These are phyloP conservation scores for Drosophila bunnanda DNA, from an alignment of 2,888 invertebrate species.

Conservation along the genomic window DNA sequence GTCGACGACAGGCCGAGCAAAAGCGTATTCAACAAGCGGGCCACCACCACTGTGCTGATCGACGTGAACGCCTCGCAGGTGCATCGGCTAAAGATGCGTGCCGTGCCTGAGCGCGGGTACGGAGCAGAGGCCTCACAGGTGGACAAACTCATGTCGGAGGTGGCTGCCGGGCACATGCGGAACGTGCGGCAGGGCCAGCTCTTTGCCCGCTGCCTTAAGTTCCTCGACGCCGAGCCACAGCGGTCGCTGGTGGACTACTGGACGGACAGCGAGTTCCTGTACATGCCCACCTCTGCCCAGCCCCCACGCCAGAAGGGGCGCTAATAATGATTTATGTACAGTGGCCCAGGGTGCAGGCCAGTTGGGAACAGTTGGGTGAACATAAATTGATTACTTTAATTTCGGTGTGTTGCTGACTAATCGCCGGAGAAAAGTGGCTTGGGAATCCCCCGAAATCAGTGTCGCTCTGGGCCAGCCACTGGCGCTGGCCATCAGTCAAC, in stretches of 20 bases:
- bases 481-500: constrained; percentile 24
- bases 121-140: constrained; percentile 5
- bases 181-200: constrained; percentile 33
- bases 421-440: constrained; percentile 20
- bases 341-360: neutral
- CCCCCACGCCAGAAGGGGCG: neutral
- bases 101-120: constrained; percentile 18
- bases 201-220: constrained; percentile 38
- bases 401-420: constrained; percentile 27
- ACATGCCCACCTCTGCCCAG: constrained; percentile 42
- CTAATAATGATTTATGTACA: constrained; percentile 12
- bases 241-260: constrained; percentile 57
- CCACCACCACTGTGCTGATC: constrained; percentile 44
- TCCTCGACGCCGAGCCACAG: constrained; percentile 26
- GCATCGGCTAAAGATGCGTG: constrained; percentile 33
- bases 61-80: constrained; percentile 48
- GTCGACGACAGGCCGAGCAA: constrained; percentile 49
- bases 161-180: constrained; percentile 28
- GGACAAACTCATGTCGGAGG: constrained; percentile 23
- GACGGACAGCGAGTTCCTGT: constrained; percentile 64
- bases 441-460: neutral
- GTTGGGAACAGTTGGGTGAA: constrained; percentile 3
- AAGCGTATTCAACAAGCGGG: constrained; percentile 47
- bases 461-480: too few species aligned
- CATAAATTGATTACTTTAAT: constrained; percentile 36